Percentiles rank a stretch among this genome's conserved stretches.
Evolutionary conservation across 2,797 vertebrate genomes (phyloP).

Genomic region (Oreortyx pictus): DNA sequence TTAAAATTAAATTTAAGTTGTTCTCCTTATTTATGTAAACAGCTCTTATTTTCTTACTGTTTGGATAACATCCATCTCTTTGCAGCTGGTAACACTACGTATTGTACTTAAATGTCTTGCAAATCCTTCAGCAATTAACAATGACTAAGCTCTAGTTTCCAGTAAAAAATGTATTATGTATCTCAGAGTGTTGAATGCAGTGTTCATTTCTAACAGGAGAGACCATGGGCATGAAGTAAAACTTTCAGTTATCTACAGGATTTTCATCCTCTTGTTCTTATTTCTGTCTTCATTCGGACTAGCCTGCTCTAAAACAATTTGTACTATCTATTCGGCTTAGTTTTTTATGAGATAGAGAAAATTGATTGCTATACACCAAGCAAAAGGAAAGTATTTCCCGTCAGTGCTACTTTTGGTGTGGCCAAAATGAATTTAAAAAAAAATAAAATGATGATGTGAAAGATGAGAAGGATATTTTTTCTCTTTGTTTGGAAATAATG

Average conservation of each 20-base stretch:
- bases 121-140: conserved; percentile 64
- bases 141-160: background rate
- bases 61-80: conserved; percentile 52
- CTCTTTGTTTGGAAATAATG: background rate
- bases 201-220: background rate
- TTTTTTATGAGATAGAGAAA: background rate
- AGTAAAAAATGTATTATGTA: background rate
- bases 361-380: background rate
- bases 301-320: background rate
- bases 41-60: conserved; percentile 54
- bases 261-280: background rate
- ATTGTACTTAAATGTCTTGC: conserved; percentile 39
- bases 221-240: background rate
- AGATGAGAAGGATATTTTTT: background rate
- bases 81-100: background rate
- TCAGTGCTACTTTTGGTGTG: background rate
- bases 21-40: conserved; percentile 62
- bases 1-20: conserved; percentile 71
- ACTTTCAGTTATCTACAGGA: background rate
- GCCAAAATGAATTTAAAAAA: background rate
- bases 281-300: background rate
- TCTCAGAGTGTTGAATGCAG: background rate
- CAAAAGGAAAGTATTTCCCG: background rate
- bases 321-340: background rate
- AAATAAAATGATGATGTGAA: background rate